phyloP scores from a whole-genome alignment of 2,113 vertebrate genomes.

The Ictalurus punctatus region DNA sequence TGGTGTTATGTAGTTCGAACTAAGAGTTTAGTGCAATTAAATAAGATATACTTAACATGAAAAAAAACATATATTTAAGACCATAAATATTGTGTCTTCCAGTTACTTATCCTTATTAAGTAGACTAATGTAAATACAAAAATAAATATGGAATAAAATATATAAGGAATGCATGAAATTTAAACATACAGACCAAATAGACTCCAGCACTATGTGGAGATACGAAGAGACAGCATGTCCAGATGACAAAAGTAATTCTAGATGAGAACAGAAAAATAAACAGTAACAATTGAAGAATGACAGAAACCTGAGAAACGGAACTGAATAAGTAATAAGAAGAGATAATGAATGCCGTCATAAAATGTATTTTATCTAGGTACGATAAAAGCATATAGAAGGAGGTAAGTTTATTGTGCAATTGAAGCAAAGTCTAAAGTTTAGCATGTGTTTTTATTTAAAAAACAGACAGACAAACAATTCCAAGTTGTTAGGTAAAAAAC shows the following conservation, averaged over 20 bases:
- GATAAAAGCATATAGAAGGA: too few species aligned
- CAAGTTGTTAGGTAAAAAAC: not conserved
- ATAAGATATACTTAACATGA: too few species aligned
- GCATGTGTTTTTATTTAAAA: not conserved
- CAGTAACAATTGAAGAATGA: not conserved
- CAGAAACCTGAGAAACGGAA: not conserved
- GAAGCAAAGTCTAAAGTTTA: too few species aligned
- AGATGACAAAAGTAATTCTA: slow-evolving; percentile 17
- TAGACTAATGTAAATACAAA: too few species aligned
- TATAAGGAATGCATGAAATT: too few species aligned
- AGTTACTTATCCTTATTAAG: too few species aligned
- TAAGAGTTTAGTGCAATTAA: too few species aligned
- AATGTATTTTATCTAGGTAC: not conserved
- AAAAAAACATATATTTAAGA: too few species aligned
- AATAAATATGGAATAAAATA: too few species aligned
- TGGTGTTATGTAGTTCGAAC: too few species aligned
- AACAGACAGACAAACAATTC: not conserved
- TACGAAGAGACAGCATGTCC: slow-evolving; percentile 56
- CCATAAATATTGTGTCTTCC: too few species aligned
- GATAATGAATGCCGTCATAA: not conserved
- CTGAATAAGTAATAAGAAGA: not conserved
- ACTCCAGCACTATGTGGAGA: slow-evolving; percentile 27
- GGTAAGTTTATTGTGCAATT: too few species aligned
- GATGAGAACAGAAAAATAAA: not conserved
- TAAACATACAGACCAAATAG: slow-evolving; percentile 53